phyloP scores from a whole-genome alignment of 2,797 vertebrate species.

The Spheniscus humboldti region DNA sequence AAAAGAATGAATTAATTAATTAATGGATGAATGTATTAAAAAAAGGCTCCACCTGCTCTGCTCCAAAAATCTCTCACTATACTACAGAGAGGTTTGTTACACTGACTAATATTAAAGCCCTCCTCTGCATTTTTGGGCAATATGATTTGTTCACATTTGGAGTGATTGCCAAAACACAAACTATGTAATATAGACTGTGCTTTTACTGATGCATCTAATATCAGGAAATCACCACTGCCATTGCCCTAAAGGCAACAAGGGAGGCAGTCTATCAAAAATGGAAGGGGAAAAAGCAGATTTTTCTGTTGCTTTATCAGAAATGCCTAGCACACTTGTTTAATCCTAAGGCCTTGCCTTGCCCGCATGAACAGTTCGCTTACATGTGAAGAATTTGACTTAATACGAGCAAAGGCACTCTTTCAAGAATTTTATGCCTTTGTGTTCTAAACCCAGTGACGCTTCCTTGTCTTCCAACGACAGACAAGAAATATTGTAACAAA shows the following conservation, averaged over 20 bases:
- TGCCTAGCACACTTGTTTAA: neutral
- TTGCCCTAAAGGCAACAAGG: neutral
- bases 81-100: neutral
- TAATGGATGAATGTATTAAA: conserved; percentile 54
- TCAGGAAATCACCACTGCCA: neutral
- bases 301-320: neutral
- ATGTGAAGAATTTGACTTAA: neutral
- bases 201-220: neutral
- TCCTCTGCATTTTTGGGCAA: neutral
- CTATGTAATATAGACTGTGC: neutral
- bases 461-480: neutral
- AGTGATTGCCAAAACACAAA: neutral
- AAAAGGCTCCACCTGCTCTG: conserved; percentile 51
- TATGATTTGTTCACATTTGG: neutral
- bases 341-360: neutral
- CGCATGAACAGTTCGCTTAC: neutral
- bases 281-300: neutral
- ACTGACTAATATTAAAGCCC: neutral
- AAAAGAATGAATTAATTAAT: conserved; percentile 60
- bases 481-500: neutral
- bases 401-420: neutral
- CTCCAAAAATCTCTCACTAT: conserved; percentile 48
- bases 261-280: neutral
- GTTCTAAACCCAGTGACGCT: neutral
- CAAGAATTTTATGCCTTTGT: neutral